Evolutionary conservation across 2,888 invertebrate species (phyloP).

Genomic region (Yponomeuta evonymella): DNA sequence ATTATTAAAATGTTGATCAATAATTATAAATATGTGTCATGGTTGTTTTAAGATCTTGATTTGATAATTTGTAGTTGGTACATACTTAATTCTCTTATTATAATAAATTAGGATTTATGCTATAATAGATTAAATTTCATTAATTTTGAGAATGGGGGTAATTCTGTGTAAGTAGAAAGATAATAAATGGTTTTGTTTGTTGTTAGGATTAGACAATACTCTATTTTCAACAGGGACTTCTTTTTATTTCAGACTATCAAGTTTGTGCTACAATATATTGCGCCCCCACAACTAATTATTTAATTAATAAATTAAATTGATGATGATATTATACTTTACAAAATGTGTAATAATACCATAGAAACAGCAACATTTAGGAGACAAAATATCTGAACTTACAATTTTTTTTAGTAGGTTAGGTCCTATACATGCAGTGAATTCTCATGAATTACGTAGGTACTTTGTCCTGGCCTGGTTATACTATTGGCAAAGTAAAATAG

Average conservation of each 20-base stretch:
- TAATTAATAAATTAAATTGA: background rate
- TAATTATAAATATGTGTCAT: slow-evolving; percentile 57
- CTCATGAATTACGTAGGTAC: too few relatives aligned
- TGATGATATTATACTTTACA: background rate
- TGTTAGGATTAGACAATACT: too few relatives aligned
- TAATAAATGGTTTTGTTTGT: background rate
- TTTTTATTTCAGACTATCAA: slow-evolving; percentile 3
- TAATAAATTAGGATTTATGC: background rate
- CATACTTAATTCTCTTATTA: background rate
- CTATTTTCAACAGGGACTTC: background rate
- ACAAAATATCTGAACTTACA: background rate
- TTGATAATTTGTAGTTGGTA: slow-evolving; percentile 3
- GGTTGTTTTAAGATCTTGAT: slow-evolving; percentile 37
- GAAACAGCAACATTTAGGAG: background rate
- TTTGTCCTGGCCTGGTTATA: too few relatives aligned
- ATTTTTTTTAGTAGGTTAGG: background rate
- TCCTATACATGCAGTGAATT: too few relatives aligned
- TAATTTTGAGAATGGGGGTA: background rate
- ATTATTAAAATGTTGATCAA: slow-evolving; percentile 71
- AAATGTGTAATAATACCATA: slow-evolving; percentile 1
- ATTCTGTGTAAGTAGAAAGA: background rate
- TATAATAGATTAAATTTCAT: background rate
- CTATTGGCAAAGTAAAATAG: background rate
- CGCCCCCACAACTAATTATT: slow-evolving; percentile 1
- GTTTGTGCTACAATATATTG: slow-evolving; percentile 8